Percentiles rank a stretch among this genome's conserved stretches.
These are phyloP conservation scores for Oxyura jamaicensis DNA, from an alignment of 2,113 vertebrate genomes.

Conservation along the genomic window DNA sequence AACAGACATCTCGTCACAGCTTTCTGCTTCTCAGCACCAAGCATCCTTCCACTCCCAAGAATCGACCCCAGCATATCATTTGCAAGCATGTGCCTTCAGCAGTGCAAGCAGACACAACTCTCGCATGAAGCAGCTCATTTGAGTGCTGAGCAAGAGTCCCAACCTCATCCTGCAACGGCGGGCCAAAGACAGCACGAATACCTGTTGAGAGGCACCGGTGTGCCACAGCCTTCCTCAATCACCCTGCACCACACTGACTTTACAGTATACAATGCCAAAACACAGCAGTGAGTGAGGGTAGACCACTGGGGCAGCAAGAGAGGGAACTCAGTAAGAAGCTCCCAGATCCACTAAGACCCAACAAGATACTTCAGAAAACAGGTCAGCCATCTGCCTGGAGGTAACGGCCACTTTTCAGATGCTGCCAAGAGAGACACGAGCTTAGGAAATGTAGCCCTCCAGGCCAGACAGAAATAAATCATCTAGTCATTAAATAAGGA, in stretches of 20 bases:
- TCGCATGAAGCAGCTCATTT: rapidly evolving
- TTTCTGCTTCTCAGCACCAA: not conserved
- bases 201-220: not conserved
- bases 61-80: not conserved
- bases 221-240: not conserved
- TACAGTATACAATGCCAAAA: rapidly evolving
- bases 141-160: not conserved
- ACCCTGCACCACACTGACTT: not conserved
- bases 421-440: not conserved
- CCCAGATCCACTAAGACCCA: not conserved
- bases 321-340: not conserved
- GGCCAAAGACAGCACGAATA: not conserved
- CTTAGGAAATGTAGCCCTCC: not conserved
- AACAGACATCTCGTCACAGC: not conserved
- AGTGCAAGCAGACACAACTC: not conserved
- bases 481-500: not conserved
- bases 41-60: not conserved
- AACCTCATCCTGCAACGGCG: not conserved
- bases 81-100: not conserved
- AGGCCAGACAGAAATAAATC: not conserved
- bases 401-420: not conserved
- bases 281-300: rapidly evolving
- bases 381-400: not conserved
- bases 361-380: not conserved
- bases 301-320: not conserved